Base-by-base conservation (phyloP, 2,113 vertebrate genomes). In the Poicephalus meyeri region DNA sequence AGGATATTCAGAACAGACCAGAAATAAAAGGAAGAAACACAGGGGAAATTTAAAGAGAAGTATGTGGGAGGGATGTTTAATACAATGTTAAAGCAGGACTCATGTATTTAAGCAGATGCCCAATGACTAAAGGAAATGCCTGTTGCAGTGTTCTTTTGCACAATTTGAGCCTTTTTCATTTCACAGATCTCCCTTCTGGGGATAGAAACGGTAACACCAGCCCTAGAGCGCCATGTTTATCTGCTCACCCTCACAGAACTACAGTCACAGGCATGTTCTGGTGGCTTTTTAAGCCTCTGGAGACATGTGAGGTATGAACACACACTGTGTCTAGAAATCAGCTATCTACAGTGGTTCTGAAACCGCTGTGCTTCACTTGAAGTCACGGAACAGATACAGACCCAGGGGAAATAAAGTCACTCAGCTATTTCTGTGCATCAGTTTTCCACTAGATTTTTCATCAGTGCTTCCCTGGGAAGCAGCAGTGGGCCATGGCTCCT, bases 21-120 rank as follows among this genome's bases (percentile, higher is more conserved):
- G 56, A 92, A 91, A 49, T 37, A 50, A 95, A 87, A 86, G 46
- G 49, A 63, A 81, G 47, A 84, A 92, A 73, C 31, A 50, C 0
- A 2, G 33, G 35, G 78, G 29, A 52, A 92, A 83, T 93, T 70
- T 46, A 19, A 68, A 76, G 63, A 73, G 14, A 49, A 68, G 56
- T 23, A 85, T 52, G 56, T 52, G 13, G 25, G 25, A 81, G 69
- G 31, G 12, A 60, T 47, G 39, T 78, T 86, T 79, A 65, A 72
- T n/a, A 47, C 7, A 77, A 44, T 1, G 35, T 39, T 77, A 79
- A 50, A 82, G 90, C 47, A 66, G 50, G 52, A n/a, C 15, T 11
- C 2, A 1, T 29, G 41, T 61, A 35, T 83, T 90, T 64, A 47
- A 89, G 80, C 58, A 69, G 16, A 60, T 1, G 5, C 39, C 1